These are phyloP conservation scores for Helicoverpa zea DNA, from an alignment of 1,140 invertebrate genomes.

Conservation along the genomic window DNA sequence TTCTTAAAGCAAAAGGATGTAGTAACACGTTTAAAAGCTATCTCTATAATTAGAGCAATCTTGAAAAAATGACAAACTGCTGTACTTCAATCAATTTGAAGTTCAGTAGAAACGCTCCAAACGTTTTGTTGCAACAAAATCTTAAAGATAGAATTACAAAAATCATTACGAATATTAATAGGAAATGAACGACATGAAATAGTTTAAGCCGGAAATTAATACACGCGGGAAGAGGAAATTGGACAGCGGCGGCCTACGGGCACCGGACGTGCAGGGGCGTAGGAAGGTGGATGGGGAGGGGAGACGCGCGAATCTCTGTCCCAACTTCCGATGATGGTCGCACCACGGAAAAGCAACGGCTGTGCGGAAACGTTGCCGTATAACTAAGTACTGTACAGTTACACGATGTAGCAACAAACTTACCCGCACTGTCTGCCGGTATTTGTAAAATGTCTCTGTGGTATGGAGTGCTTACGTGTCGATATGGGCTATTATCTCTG, in stretches of 20 bases:
- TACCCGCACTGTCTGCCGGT: not conserved
- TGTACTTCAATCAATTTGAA: too few relatives aligned
- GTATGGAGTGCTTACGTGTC: too few relatives aligned
- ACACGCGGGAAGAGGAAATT: constrained; percentile 81
- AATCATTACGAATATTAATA: constrained; percentile 58
- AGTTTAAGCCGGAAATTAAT: constrained; percentile 79
- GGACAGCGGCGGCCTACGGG: constrained; percentile 69
- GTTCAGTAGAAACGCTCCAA: too few relatives aligned
- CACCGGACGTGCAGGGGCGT: constrained; percentile 70
- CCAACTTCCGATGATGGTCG: constrained; percentile 73
- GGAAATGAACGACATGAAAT: constrained; percentile 73
- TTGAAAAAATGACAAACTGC: too few relatives aligned
- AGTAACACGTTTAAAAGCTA: too few relatives aligned
- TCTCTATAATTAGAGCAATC: too few relatives aligned
- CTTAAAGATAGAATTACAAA: constrained; percentile 27
- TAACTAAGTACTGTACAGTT: constrained; percentile 11
- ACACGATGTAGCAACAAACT: constrained; percentile 14
- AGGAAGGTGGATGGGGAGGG: constrained; percentile 51
- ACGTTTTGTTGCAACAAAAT: not conserved
- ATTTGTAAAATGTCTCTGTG: not conserved
- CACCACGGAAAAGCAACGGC: constrained; percentile 72
- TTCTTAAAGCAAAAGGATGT: too few relatives aligned
- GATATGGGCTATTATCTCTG: not conserved
- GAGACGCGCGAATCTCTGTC: constrained; percentile 71
- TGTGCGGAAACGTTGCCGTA: constrained; percentile 51